These are phyloP conservation scores for Rhincodon typus DNA, from an alignment of 2,797 vertebrate genomes.

Conservation along the genomic window DNA sequence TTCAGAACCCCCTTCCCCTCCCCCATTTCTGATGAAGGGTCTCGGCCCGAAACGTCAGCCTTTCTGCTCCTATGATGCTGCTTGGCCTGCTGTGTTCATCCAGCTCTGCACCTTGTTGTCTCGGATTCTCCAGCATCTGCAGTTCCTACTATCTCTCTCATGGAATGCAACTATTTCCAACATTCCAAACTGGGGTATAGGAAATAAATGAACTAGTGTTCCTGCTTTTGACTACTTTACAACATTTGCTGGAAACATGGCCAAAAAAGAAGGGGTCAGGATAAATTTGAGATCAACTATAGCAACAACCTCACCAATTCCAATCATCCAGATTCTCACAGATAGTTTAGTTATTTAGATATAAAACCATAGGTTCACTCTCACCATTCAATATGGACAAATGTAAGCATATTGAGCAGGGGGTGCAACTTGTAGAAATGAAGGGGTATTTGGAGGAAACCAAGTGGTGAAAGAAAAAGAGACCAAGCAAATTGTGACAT, in stretches of 20 bases:
- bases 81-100: too few species aligned
- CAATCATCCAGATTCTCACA: not conserved
- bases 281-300: not conserved
- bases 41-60: too few species aligned
- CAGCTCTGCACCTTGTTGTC: too few species aligned
- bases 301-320: not conserved
- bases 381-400: not conserved
- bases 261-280: not conserved
- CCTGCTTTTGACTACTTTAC: not conserved
- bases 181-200: not conserved
- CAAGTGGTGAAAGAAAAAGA: not conserved
- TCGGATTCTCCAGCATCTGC: too few species aligned
- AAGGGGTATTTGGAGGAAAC: not conserved
- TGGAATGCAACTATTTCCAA: not conserved
- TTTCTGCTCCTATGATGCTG: too few species aligned
- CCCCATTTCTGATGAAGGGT: too few species aligned
- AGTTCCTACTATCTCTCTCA: too few species aligned
- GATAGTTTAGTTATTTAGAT: not conserved
- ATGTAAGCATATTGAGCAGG: not conserved
- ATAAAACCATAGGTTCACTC: not conserved
- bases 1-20: too few species aligned
- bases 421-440: not conserved
- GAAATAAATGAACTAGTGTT: not conserved
- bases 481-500: not conserved
- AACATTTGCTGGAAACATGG: not conserved